Conservation (phyloP, 2,113 vertebrate species). For the Melanostigma gelatinosum region DNA sequence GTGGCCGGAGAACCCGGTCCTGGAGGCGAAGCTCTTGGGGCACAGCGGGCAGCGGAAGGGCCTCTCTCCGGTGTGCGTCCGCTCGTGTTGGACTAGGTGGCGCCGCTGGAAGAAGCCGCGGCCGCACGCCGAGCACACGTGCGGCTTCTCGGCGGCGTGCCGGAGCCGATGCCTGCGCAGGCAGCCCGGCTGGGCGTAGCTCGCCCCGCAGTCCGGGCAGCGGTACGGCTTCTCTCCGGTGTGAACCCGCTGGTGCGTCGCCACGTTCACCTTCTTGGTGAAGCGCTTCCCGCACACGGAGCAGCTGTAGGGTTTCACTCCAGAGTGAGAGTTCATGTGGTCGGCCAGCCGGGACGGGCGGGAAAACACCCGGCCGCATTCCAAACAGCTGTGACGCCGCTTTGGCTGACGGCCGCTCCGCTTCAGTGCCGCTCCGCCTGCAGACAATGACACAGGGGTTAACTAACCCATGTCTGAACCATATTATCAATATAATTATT, state of each 20-base stretch:
- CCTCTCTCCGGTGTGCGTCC: slow-evolving; percentile 65
- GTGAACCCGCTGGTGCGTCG: slow-evolving; percentile 61
- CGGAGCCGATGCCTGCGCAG: slow-evolving; percentile 62
- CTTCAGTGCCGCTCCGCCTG: neutral
- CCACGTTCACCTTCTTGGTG: slow-evolving; percentile 60
- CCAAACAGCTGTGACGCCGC: slow-evolving; percentile 34
- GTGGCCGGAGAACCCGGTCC: slow-evolving; percentile 50
- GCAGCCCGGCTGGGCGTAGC: slow-evolving; percentile 64
- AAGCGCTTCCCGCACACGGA: slow-evolving; percentile 61
- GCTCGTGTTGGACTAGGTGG: slow-evolving; percentile 57
- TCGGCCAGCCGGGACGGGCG: slow-evolving; percentile 59
- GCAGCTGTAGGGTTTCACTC: slow-evolving; percentile 61
- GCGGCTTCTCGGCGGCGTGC: slow-evolving; percentile 47
- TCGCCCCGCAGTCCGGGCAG: slow-evolving; percentile 58
- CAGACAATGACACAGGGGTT: no score
- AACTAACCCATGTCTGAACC: no score
- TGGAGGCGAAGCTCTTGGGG: slow-evolving; percentile 69
- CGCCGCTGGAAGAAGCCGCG: slow-evolving; percentile 62
- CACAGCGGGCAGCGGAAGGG: slow-evolving; percentile 61
- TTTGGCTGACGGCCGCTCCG: neutral
- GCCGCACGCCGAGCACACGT: slow-evolving; percentile 51
- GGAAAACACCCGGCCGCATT: slow-evolving; percentile 47
- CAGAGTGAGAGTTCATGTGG: slow-evolving; percentile 56
- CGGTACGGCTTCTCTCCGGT: slow-evolving; percentile 70
- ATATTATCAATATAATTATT: no score